Conservation (phyloP, 2,797 vertebrate species). For the Propithecus deckenii region DNA sequence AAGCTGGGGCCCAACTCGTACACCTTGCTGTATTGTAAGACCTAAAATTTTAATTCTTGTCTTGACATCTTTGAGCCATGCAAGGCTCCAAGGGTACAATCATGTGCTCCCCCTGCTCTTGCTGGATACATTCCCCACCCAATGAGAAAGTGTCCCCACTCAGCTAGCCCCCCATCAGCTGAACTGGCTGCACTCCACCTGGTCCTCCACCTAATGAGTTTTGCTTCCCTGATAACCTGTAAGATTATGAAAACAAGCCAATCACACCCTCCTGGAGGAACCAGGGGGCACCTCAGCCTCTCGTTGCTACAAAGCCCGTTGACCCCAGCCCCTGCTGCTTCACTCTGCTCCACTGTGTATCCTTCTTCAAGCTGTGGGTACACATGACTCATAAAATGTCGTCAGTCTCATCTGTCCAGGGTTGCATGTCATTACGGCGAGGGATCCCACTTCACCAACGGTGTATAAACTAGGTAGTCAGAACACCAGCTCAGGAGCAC, state of each 20-base stretch:
- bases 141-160: too few species aligned
- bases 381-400: background rate
- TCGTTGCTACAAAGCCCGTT: background rate
- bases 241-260: background rate
- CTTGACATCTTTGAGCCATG: background rate
- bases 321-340: background rate
- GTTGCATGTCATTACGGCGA: background rate
- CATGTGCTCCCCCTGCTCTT: background rate
- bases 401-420: background rate
- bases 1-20: background rate
- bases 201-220: background rate
- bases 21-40: background rate
- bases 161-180: too few species aligned
- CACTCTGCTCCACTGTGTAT: background rate
- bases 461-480: background rate
- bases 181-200: background rate
- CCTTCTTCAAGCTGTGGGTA: background rate
- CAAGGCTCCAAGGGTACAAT: background rate
- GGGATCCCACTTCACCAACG: background rate
- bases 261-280: background rate
- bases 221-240: background rate
- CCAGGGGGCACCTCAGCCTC: background rate
- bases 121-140: accelerated
- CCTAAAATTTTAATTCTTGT: background rate
- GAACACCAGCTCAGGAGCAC: background rate